Evolutionary conservation across 2,113 vertebrate genomes (phyloP).

Genomic region (Sceloporus undulatus): DNA sequence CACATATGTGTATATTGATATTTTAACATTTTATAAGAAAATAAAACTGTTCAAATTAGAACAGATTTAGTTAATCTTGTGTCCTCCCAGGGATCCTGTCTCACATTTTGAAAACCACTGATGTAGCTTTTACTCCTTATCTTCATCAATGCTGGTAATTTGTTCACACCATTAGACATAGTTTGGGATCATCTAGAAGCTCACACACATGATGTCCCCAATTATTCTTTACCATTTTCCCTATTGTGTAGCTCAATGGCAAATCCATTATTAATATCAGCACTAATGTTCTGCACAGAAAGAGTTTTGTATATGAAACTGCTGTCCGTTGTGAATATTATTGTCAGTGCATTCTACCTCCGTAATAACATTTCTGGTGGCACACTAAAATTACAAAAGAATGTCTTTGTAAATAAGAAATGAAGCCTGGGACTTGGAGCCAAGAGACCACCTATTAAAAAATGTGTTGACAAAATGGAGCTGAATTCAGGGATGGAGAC

Average conservation of each 20-base stretch:
- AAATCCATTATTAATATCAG: background rate
- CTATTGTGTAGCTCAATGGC: background rate
- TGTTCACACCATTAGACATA: background rate
- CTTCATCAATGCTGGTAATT: background rate
- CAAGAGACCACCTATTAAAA: slow-evolving; percentile 35
- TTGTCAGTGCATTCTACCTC: background rate
- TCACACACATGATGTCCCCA: too few species aligned
- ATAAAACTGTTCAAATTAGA: too few species aligned
- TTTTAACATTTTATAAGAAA: too few species aligned
- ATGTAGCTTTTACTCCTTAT: background rate
- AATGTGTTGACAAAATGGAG: slow-evolving; percentile 28
- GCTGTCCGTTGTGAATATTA: background rate
- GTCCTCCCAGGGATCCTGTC: too few species aligned
- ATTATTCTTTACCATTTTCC: background rate
- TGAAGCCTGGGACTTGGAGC: slow-evolving; percentile 4
- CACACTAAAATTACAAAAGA: slow-evolving; percentile 10
- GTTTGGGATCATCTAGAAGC: background rate
- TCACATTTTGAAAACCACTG: too few species aligned
- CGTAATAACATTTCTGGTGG: slow-evolving; percentile 1
- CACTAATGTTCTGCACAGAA: background rate
- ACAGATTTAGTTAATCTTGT: too few species aligned
- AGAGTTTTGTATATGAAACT: background rate
- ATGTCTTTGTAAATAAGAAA: slow-evolving; percentile 26
- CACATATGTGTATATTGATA: too few species aligned
- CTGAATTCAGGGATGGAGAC: background rate